These are phyloP conservation scores for Hemiprocne comata DNA, from an alignment of 2,113 vertebrate species.

Conservation along the genomic window DNA sequence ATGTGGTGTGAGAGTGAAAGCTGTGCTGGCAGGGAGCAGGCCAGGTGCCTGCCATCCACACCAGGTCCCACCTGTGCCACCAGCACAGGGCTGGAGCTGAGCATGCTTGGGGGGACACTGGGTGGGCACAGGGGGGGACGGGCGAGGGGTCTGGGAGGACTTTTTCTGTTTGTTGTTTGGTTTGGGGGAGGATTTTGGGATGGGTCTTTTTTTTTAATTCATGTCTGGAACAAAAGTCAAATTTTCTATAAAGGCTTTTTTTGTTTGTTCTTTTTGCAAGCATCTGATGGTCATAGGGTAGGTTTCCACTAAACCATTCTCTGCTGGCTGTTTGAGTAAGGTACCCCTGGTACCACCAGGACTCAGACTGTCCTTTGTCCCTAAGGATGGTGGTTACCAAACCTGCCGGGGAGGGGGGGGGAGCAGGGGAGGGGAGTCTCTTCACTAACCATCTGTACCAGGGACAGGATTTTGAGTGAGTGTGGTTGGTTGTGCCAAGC, in stretches of 20 bases:
- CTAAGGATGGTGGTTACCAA: neutral
- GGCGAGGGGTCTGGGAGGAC: neutral
- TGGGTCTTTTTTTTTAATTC: neutral
- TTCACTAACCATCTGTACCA: neutral
- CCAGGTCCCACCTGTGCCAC: neutral
- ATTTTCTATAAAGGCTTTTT: slow-evolving; percentile 60
- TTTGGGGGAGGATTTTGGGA: neutral
- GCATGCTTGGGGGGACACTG: rapidly evolving
- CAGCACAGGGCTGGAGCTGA: rapidly evolving
- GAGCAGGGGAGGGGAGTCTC: neutral
- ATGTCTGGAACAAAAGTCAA: neutral
- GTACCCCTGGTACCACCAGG: neutral
- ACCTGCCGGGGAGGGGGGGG: neutral
- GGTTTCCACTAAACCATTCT: slow-evolving; percentile 60
- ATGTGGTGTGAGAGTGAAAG: too few species aligned
- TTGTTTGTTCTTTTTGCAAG: slow-evolving; percentile 71
- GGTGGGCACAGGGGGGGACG: rapidly evolving
- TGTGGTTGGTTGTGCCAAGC: neutral
- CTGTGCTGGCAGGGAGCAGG: rapidly evolving
- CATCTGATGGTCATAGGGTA: slow-evolving; percentile 65
- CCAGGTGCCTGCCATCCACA: rapidly evolving
- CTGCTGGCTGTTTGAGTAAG: slow-evolving; percentile 50
- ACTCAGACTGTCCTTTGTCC: neutral
- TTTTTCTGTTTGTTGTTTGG: neutral
- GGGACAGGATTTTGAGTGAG: neutral